Base-by-base conservation (phyloP, 2,888 invertebrate genomes). In the Lycophotia porphyrea region DNA sequence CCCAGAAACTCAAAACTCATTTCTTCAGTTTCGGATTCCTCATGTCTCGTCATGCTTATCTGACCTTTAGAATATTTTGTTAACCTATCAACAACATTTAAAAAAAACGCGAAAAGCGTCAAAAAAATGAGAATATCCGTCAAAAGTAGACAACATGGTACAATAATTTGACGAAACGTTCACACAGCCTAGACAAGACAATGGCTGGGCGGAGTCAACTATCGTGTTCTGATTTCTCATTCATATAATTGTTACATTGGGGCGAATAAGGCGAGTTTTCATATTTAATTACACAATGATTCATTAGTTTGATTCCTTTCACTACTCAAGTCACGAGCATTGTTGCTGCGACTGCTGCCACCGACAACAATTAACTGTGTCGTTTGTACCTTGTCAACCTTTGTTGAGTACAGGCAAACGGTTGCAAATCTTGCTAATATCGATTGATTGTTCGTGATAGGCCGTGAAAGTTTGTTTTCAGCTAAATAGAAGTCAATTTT, bases 271-370 rank as follows among this genome's bases (percentile, higher is more conserved):
- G 75, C 89, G 84, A 84, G 88, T 92, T 92, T 93, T 93, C 92
- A 92, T 92, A 92, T 92, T 88, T 93, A 94, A 94, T 93, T 92
- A 90, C 90, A 92, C 93, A 92, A 92, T 92, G 89, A 86, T 85
- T 90, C 90, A 90, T 92, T 92, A 91, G 87, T 84, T 84, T 76
- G 88, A 90, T 92, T 90, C 93, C 93, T 94, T 94, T 94, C 94
- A 93, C 94, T 93, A 90, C 83, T 86, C 74, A 70, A 87, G 84
- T 70, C 81, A 74, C 80, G 84, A 84, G 85, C 86, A 90, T 92
- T 92, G 91, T 91, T 87, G 81, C 74, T 87, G 88, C 84, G 86
- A 88, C 75, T 66, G 79, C n/a, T 47, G 47, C 64, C 55, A 47
- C 84, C 79, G 84, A 88, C 88, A 90, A 93, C 93, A 93, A 93